Evolutionary conservation across 2,888 invertebrate species (phyloP).

Genomic region (Mimachlamys varia): DNA sequence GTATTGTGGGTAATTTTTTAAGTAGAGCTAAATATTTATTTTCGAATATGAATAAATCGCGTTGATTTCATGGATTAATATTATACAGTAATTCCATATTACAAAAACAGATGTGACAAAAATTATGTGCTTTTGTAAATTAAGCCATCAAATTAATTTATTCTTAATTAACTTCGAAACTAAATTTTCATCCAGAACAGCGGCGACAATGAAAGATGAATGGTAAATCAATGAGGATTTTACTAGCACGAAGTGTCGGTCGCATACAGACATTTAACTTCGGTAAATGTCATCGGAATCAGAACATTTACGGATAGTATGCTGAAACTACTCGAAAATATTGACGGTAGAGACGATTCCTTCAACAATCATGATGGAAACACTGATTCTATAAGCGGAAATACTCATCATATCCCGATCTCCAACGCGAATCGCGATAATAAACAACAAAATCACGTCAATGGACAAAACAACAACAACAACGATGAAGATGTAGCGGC

Average conservation of each 20-base stretch:
- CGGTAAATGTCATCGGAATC: neutral
- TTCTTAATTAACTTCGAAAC: neutral
- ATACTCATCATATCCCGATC: neutral
- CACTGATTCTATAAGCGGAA: neutral
- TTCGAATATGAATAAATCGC: neutral
- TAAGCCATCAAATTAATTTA: neutral
- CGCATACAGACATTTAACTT: neutral
- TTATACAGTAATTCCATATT: too few species aligned
- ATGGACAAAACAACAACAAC: conserved; percentile 21
- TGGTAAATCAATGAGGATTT: neutral
- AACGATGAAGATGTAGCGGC: neutral
- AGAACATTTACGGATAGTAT: conserved; percentile 9
- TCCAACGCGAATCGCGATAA: neutral
- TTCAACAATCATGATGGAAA: neutral
- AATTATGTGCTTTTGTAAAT: neutral
- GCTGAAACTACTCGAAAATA: neutral
- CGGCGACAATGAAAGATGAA: conserved; percentile 34
- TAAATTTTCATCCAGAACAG: neutral
- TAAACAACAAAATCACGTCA: neutral
- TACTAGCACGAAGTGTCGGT: neutral
- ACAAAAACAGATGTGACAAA: neutral
- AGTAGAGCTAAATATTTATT: neutral
- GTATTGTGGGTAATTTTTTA: neutral
- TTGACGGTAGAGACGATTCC: conserved; percentile 19
- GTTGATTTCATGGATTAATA: too few species aligned